Base-by-base conservation (phyloP, 2,888 invertebrate genomes). In the Acrobasis repandana region DNA sequence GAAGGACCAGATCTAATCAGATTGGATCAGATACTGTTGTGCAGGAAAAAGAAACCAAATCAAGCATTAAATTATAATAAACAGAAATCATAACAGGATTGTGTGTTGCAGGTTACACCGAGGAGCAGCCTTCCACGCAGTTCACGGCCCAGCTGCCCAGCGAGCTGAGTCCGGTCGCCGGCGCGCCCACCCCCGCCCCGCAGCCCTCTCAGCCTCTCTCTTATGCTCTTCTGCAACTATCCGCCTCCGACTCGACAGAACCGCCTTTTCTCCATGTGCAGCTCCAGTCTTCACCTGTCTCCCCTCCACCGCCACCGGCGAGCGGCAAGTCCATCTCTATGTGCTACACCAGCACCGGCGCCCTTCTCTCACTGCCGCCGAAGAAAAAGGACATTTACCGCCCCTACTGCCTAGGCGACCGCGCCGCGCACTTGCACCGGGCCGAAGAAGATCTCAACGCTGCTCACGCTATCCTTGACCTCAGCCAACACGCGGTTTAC, bases 351-450 rank as follows among this genome's bases (percentile, higher is more conserved):
- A 97, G 96, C 85, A 96, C 96, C 15, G 96, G 96, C 52, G 95
- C 96, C n/a, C 94, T 96, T 47, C 90, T 97, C 33, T 96, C 96
- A 63, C 88, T 97, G 76, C 97, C 97, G 67, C 97, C 97, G 3
- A 97, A 97, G 86, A 97, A 97, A 86, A 97, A 97, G 85, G 97
- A 97, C 85, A 97, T 97, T 74, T 97, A 97, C 85, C 93, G 97
- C 66, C 97, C 97, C 0, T 97, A 97, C 88, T 97, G 96, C 67
- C 89, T 96, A 68, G 96, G 95, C 65, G 95, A 95, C 74, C 94
- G 94, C 76, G 93, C 94, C 16, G 85, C 81, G 57, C 93, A 93
- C 62, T 88, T 93, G 36, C 90, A 93, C 61, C 90, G 93, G 46
- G 95, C 96, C 36, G 96, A 96, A 79, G 97, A 97, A 82, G 97